phyloP scores from a whole-genome alignment of 2,888 invertebrate genomes.

The Cataglyphis albicans region DNA sequence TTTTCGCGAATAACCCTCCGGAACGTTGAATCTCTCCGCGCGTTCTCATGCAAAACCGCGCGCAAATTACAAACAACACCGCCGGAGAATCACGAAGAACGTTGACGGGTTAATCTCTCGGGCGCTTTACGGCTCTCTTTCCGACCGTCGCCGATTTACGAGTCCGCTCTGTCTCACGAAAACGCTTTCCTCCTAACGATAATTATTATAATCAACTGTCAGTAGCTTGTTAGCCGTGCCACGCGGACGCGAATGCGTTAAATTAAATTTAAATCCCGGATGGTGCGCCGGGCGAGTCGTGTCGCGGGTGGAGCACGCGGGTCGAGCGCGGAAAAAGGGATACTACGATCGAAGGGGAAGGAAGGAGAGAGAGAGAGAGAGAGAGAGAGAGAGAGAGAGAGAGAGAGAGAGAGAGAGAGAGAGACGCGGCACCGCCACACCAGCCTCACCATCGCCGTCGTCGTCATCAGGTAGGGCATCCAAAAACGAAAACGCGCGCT shows the following conservation, averaged over 20 bases:
- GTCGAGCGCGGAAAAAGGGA: slow-evolving; percentile 18
- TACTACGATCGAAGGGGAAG: neutral
- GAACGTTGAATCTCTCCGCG: slow-evolving; percentile 32
- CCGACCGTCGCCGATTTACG: slow-evolving; percentile 47
- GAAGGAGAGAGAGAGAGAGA: neutral
- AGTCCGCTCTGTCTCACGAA: slow-evolving; percentile 47
- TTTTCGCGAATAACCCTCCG: slow-evolving; percentile 28
- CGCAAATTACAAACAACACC: slow-evolving; percentile 67
- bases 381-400: no score
- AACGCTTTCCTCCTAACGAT: slow-evolving; percentile 66
- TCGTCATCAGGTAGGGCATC: neutral
- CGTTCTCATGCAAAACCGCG: slow-evolving; percentile 57
- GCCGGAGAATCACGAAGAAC: slow-evolving; percentile 28
- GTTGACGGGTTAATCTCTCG: slow-evolving; percentile 74
- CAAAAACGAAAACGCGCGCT: slow-evolving; percentile 65
- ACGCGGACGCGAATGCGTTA: slow-evolving; percentile 76
- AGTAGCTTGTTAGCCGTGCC: slow-evolving; percentile 73
- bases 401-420: no score
- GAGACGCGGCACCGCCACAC: neutral
- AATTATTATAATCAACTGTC: slow-evolving; percentile 77
- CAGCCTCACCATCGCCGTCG: neutral
- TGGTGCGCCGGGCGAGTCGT: slow-evolving; percentile 14
- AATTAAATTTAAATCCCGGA: slow-evolving; percentile 74
- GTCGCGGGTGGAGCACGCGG: slow-evolving; percentile 33
- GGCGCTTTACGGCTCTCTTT: slow-evolving; percentile 72